A percentile compares a stretch with the other conserved stretches of the same genome.
Evolutionary conservation across 1,140 invertebrate species (phyloP).

Genomic region (Matsumurasca onukii): DNA sequence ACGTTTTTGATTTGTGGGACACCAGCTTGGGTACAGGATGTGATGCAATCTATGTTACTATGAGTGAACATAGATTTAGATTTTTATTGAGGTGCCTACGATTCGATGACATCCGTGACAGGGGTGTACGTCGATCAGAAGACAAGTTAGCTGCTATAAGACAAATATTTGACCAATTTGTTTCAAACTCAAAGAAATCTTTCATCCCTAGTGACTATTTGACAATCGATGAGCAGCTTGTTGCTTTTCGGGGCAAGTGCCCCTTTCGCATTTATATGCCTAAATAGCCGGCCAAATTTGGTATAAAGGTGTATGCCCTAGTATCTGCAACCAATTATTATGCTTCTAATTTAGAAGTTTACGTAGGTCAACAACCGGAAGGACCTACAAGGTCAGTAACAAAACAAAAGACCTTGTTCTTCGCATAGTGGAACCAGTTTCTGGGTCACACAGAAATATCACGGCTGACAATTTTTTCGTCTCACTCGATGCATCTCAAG

Average conservation of each 20-base stretch:
- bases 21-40: background rate
- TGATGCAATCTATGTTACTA: slow-evolving; percentile 50
- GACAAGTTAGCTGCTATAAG: slow-evolving; percentile 16
- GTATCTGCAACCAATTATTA: background rate
- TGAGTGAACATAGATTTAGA: background rate
- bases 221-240: slow-evolving; percentile 16
- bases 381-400: background rate
- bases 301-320: slow-evolving; percentile 14
- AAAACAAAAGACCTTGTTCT: background rate
- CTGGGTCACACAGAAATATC: background rate
- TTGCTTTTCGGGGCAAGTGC: slow-evolving; percentile 2
- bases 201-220: slow-evolving; percentile 8
- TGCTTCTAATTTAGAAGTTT: background rate
- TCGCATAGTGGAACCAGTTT: slow-evolving; percentile 2
- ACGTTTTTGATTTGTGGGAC: background rate
- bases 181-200: background rate
- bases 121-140: background rate
- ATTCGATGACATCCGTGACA: slow-evolving; percentile 12
- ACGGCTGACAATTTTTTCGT: background rate
- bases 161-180: slow-evolving; percentile 12
- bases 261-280: background rate
- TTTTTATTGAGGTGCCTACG: slow-evolving; percentile 7
- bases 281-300: background rate
- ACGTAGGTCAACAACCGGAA: background rate
- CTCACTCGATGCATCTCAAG: background rate